These are phyloP conservation scores for Gymnothorax reevesii DNA, from an alignment of 2,797 vertebrate genomes.

Conservation along the genomic window DNA sequence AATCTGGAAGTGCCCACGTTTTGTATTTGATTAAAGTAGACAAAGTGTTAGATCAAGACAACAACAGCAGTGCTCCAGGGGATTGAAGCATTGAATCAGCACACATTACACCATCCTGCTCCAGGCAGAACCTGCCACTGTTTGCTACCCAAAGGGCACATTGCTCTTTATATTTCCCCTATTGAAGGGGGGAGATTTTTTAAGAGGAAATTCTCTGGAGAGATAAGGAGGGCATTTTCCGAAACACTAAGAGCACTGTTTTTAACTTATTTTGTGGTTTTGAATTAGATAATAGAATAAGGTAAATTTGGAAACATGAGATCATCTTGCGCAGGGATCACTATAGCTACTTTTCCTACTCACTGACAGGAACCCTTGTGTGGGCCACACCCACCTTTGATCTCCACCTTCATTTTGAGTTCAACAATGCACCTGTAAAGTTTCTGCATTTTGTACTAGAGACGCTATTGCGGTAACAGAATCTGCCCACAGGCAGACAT, in stretches of 20 bases:
- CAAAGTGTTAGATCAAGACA: background rate
- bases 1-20: background rate
- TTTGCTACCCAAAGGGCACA: background rate
- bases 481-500: too few species aligned
- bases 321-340: too few species aligned
- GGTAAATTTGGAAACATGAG: background rate
- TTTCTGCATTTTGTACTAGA: too few species aligned
- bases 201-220: background rate
- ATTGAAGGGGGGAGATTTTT: background rate
- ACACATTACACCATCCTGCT: background rate
- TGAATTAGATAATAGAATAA: background rate
- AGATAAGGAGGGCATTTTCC: background rate
- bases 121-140: background rate
- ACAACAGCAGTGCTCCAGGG: background rate
- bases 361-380: too few species aligned
- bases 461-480: too few species aligned
- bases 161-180: background rate
- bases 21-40: slow-evolving; percentile 14
- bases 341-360: too few species aligned
- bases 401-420: too few species aligned
- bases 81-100: background rate
- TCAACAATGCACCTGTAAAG: too few species aligned
- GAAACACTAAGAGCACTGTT: background rate
- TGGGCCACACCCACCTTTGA: too few species aligned
- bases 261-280: background rate